Evolutionary conservation across 2,888 invertebrate genomes (phyloP).

Genomic region (Elaeidobius kamerunicus): DNA sequence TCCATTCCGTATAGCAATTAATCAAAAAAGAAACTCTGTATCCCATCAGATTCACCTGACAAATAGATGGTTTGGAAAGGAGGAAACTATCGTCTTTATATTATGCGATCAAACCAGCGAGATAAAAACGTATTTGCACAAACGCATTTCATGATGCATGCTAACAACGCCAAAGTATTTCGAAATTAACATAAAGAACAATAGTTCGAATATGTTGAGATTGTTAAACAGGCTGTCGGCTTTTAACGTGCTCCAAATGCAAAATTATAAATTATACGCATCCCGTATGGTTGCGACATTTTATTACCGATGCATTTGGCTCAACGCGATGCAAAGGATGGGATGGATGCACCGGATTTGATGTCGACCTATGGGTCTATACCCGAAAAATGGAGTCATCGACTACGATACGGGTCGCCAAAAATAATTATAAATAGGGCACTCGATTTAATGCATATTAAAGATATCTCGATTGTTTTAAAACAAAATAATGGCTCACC

Average conservation of each 20-base stretch:
- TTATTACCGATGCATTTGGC: constrained; percentile 18
- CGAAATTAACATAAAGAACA: constrained; percentile 28
- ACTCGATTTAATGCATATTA: no score
- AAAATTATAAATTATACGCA: constrained; percentile 23
- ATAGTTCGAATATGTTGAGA: constrained; percentile 19
- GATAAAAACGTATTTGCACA: constrained; percentile 18
- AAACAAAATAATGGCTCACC: no score
- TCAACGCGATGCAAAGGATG: constrained; percentile 6
- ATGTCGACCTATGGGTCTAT: background rate
- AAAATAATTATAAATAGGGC: no score
- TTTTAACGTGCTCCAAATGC: constrained; percentile 24
- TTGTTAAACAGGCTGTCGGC: constrained; percentile 22
- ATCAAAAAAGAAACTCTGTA: constrained; percentile 1
- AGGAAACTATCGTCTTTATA: constrained; percentile 18
- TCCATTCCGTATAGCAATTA: no score
- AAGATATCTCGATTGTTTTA: no score
- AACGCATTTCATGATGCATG: constrained; percentile 22
- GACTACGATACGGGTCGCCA: constrained; percentile 2
- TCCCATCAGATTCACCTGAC: constrained; percentile 6
- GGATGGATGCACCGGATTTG: constrained; percentile 2
- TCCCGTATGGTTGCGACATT: constrained; percentile 25
- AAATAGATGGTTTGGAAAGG: constrained; percentile 5
- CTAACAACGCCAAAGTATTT: constrained; percentile 23
- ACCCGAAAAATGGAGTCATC: background rate
- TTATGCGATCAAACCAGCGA: constrained; percentile 7